phyloP scores from a whole-genome alignment of 1,140 invertebrate species.

The Danaus plexippus region DNA sequence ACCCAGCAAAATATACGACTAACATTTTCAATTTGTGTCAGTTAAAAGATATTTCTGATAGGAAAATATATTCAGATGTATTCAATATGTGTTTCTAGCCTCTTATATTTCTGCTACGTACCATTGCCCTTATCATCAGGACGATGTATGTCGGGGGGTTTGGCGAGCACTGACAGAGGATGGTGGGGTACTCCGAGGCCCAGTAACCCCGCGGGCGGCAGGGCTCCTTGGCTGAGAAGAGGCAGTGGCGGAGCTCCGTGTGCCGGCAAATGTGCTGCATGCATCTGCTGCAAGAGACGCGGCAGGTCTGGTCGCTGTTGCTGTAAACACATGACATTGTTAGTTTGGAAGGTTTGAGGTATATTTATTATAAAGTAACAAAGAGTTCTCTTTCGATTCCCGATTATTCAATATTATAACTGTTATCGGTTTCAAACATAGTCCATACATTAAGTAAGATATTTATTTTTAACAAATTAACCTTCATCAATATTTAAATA shows the following conservation, averaged over 20 bases:
- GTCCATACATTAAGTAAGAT: too few species aligned
- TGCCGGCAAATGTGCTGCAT: conserved; percentile 88
- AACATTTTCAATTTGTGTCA: too few species aligned
- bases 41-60: too few species aligned
- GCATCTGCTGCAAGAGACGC: conserved; percentile 89
- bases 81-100: too few species aligned
- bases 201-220: conserved; percentile 75
- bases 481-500: too few species aligned
- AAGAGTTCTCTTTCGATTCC: conserved; percentile 3
- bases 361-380: too few species aligned
- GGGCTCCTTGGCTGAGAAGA: conserved; percentile 79
- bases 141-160: conserved; percentile 82
- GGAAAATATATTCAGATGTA: too few species aligned
- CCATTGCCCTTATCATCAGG: conserved; percentile 74
- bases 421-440: too few species aligned
- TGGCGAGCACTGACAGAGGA: conserved; percentile 73
- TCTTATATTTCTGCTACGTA: conserved; percentile 51
- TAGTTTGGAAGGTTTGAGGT: too few species aligned
- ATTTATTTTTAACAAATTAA: too few species aligned
- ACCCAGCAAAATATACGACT: too few species aligned
- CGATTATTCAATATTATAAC: not conserved
- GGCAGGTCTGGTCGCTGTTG: conserved; percentile 85
- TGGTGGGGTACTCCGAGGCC: conserved; percentile 75
- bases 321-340: conserved; percentile 61
- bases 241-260: conserved; percentile 81